Percentiles rank a stretch among this genome's conserved stretches.
Evolutionary conservation across 2,797 vertebrate genomes (phyloP).

Genomic region (Podarcis lilfordi): DNA sequence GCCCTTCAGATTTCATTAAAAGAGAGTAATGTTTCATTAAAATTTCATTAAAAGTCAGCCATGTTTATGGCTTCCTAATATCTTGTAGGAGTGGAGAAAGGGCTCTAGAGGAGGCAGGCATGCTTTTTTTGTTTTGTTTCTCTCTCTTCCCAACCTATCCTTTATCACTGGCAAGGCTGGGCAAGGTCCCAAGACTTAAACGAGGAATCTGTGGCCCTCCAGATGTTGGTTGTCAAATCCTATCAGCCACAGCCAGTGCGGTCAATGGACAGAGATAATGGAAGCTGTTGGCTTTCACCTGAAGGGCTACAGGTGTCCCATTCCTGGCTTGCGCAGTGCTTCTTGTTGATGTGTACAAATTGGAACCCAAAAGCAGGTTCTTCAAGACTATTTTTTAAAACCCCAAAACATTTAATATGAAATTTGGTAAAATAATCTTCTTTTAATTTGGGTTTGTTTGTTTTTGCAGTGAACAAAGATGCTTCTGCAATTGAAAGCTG

Average conservation of each 20-base stretch:
- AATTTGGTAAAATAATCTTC: background rate
- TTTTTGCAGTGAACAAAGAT: background rate
- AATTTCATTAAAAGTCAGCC: background rate
- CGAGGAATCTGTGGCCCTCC: fast-evolving
- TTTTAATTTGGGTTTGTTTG: background rate
- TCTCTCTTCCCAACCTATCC: background rate
- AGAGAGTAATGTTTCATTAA: background rate
- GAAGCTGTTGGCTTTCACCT: background rate
- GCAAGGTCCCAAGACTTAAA: background rate
- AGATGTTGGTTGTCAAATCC: background rate
- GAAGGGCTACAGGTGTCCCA: no score
- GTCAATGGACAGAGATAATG: background rate
- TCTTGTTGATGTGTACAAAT: background rate
- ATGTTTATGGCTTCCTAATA: background rate
- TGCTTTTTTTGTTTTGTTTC: background rate
- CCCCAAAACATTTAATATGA: no score
- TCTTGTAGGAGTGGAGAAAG: background rate
- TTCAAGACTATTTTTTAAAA: no score
- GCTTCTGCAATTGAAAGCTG: background rate
- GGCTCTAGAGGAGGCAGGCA: background rate
- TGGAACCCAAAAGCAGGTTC: background rate
- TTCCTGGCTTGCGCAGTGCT: background rate
- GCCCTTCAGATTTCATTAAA: constrained; percentile 4
- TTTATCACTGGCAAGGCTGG: background rate
- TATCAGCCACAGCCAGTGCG: background rate